phyloP scores from a whole-genome alignment of 2,888 invertebrate genomes.

The Ferrisia virgata region DNA sequence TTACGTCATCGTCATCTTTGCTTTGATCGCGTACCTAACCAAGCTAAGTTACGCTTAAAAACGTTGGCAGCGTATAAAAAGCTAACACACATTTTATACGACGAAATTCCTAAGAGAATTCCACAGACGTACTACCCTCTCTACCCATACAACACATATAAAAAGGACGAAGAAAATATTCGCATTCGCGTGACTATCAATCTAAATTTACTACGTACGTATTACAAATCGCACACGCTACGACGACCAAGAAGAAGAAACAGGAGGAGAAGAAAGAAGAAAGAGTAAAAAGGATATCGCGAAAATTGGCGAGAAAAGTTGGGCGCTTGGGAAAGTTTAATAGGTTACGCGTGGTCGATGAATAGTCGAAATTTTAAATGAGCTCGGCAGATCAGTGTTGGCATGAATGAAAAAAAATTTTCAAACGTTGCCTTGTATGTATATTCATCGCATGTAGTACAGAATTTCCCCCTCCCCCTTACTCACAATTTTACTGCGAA shows the following conservation, averaged over 20 bases:
- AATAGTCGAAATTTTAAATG: background rate
- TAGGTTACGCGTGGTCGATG: constrained; percentile 8
- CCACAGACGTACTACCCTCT: background rate
- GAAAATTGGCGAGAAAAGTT: background rate
- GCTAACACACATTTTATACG: background rate
- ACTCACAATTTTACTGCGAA: too few relatives aligned
- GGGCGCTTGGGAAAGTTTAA: background rate
- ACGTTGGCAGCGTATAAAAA: background rate
- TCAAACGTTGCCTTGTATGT: too few relatives aligned
- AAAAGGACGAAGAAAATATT: background rate
- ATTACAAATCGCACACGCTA: background rate
- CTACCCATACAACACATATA: background rate
- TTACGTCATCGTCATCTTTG: too few relatives aligned
- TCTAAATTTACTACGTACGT: constrained; percentile 2
- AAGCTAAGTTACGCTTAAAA: background rate
- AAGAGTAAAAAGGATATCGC: background rate
- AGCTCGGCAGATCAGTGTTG: background rate
- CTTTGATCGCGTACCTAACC: too few relatives aligned
- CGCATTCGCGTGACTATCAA: constrained; percentile 10
- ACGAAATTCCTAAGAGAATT: background rate
- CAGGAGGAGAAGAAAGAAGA: too few relatives aligned
- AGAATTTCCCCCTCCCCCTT: too few relatives aligned
- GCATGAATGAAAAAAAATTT: background rate
- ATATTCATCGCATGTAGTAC: too few relatives aligned
- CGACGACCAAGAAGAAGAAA: background rate